Conservation (phyloP, 2,888 invertebrate species). For the Trachelus tabidus region DNA sequence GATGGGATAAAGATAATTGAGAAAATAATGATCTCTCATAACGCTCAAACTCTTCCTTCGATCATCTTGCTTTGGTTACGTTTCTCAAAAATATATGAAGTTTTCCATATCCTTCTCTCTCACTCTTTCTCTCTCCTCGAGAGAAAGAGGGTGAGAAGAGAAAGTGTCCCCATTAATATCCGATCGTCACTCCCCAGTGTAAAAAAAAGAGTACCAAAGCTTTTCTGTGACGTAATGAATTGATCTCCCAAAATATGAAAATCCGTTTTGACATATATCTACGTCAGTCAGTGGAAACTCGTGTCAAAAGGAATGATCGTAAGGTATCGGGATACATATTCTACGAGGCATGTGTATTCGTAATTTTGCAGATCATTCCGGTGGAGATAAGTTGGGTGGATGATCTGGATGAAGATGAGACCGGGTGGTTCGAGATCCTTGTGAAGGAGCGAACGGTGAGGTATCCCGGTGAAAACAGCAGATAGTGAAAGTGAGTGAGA, state of each 20-base stretch:
- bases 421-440: not conserved
- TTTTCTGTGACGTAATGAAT: not conserved
- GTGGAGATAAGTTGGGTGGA: not conserved
- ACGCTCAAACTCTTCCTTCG: not conserved
- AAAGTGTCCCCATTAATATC: not conserved
- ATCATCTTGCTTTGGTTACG: not conserved
- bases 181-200: not conserved
- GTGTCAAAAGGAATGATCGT: not conserved
- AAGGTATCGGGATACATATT: not conserved
- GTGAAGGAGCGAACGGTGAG: not conserved
- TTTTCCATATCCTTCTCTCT: not conserved
- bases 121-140: not conserved
- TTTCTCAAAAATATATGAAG: not conserved
- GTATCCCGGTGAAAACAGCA: not conserved
- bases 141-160: not conserved
- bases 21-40: not conserved
- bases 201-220: not conserved
- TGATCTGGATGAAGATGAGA: not conserved
- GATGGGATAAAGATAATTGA: not conserved
- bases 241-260: not conserved
- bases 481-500: not conserved
- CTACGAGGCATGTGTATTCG: not conserved
- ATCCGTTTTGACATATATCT: not conserved
- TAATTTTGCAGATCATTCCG: not conserved
- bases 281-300: not conserved